Base-by-base conservation (phyloP, 2,113 vertebrate genomes). In the Atlantisia rogersi region DNA sequence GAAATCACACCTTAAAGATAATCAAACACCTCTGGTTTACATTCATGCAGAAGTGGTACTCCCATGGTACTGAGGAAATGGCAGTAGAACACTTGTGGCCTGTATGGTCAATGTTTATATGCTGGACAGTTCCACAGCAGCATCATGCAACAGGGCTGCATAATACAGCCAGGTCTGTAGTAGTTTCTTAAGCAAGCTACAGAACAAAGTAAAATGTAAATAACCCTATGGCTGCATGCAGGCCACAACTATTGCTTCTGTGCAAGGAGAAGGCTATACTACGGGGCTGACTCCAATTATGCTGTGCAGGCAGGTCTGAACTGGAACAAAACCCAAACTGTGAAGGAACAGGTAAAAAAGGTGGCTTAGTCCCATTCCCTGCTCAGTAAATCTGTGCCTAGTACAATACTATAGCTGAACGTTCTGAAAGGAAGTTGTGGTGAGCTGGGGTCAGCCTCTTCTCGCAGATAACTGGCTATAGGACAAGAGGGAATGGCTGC, bases 291-390 rank as follows among this genome's bases (percentile, higher is more conserved):
- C 48, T 35, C 35, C 59, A 35, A 42, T 29, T 35, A 28, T 28
- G 65, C 56, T 22, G 11, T 58, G n/a, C 52, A 25, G 37, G 11
- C 70, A 29, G 15, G 20, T 12, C 39, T n/a, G 35, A 56, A 69
- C 0, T 7, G 29, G 73, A 78, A 42, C 31, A 71, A 35, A 63
- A 35, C 3, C 2, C 6, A 63, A n/a, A 55, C 0, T 1, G 39
- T 77, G 40, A n/a, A 50, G 40, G 31, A 71, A 48, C 37, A 22
- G 21, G 35, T 32, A 25, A 24, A 52, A 13, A 59, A 35, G 12
- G 18, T 29, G 39, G 25, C 13, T 39, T 39, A 32, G 58, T 50
- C 14, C 48, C 31, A 42, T 40, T 56, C 17, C 56, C 48, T 32
- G 26, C 69, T 48, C 55, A 22, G 32, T 14, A 67, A 44, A 86